phyloP scores from a whole-genome alignment of 2,888 invertebrate species.

The Nephrotoma guestfalica region DNA sequence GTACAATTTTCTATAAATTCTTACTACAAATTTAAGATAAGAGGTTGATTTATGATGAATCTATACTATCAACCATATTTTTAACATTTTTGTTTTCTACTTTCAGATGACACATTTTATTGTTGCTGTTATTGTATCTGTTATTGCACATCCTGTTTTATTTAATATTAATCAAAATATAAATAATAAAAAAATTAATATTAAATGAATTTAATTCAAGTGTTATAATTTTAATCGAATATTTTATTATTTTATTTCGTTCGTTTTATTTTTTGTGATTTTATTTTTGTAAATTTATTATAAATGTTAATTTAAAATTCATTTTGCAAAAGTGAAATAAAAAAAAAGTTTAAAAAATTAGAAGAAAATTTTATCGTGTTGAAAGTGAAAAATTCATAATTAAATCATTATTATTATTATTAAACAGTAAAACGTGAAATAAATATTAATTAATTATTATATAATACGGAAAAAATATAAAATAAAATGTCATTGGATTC shows the following conservation, averaged over 20 bases:
- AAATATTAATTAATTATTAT: neutral
- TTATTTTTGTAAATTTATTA: neutral
- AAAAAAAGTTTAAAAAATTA: neutral
- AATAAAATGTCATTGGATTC: conserved; percentile 27
- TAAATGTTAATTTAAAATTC: neutral
- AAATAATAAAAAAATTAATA: neutral
- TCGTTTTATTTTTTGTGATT: neutral
- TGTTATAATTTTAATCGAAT: conserved; percentile 2
- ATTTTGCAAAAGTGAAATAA: neutral
- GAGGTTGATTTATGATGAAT: neutral
- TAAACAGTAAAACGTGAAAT: neutral
- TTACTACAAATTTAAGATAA: neutral
- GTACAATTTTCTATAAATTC: neutral
- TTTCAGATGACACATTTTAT: conserved; percentile 2
- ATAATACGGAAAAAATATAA: neutral
- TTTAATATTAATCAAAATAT: neutral
- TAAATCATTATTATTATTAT: neutral
- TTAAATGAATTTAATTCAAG: neutral
- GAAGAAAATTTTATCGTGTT: neutral
- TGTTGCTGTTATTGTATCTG: neutral
- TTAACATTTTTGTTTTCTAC: neutral
- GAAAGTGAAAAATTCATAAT: neutral
- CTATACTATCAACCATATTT: neutral
- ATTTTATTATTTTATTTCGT: neutral
- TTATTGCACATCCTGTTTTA: conserved; percentile 1